Conservation (phyloP, 2,113 vertebrate genomes). For the Nesogale talazaci region DNA sequence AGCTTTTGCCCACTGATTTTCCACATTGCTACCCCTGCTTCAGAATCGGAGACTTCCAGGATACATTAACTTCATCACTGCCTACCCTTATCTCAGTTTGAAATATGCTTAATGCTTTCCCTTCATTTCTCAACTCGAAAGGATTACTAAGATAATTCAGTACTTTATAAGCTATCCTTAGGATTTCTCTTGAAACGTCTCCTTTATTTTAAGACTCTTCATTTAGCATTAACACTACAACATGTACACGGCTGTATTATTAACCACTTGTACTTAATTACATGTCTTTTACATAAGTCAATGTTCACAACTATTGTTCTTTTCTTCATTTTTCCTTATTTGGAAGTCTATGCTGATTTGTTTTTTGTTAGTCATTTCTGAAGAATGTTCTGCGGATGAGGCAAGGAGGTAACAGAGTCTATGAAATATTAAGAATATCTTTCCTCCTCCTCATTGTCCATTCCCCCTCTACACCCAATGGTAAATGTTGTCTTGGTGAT, state of each 20-base stretch:
- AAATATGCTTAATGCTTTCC: neutral
- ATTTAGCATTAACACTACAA: neutral
- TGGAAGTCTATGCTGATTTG: neutral
- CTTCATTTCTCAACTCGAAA: neutral
- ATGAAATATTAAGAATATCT: no score
- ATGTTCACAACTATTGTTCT: neutral
- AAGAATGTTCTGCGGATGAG: neutral
- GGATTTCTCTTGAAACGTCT: neutral
- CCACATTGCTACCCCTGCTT: neutral
- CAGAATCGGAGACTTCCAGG: neutral
- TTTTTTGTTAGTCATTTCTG: neutral
- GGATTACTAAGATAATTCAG: neutral
- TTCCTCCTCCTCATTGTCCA: neutral
- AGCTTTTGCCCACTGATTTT: no score
- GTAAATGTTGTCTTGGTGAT: slow-evolving; percentile 1
- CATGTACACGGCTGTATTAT: neutral
- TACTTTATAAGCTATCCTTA: neutral
- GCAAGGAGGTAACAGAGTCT: neutral
- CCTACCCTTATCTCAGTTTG: neutral
- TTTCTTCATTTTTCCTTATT: neutral
- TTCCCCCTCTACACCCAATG: no score
- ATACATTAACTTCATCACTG: neutral
- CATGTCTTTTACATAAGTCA: neutral
- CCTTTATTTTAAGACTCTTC: neutral
- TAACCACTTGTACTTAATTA: slow-evolving; percentile 1